Base-by-base conservation (phyloP, 2,797 vertebrate species). In the Sylvia borin region DNA sequence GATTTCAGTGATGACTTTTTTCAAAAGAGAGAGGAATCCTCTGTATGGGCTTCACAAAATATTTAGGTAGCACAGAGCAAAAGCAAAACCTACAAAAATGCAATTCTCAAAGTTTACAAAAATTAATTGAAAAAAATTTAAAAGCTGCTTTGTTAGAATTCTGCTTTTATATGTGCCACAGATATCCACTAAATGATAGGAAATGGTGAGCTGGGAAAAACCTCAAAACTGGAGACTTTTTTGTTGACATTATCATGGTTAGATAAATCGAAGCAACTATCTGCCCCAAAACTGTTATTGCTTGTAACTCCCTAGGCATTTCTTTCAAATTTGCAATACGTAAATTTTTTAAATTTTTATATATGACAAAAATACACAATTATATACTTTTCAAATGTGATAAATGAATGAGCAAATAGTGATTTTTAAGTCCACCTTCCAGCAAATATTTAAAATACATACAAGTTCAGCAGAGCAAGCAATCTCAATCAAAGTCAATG, bases 1-100 rank as follows among this genome's bases (percentile, higher is more conserved):
- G 79, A 86, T 94, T 94, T 94, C 90, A 95, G 48, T 73, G 83
- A 92, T 82, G 80, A 86, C 71, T 93, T 94, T 19, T 92, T 89
- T 92, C 38, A 91, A 94, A 85, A 93, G 67, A 90, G 47, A 90
- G 58, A 91, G 29, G 71, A 81, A 95, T 91, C 36, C 34, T 92
- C 38, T 92, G 27, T 79, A 74, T 84, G 48, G 73, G 70, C 40
- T 90, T 94, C 65, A 86, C 78, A 80, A 97, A 96, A 96, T 93
- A 95, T 93, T 97, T 88, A 67, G 58, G 85, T 82, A 94, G 60
- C 26, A 57, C 18, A 83, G 60, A 93, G 88, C 38, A 93, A 88
- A 95, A 94, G 3, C 51, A 85, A 88, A 70, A 66, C 85, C 38
- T 43, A 66, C 9, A 42, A 85, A 90, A 88, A 55, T 68, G 36